These are phyloP conservation scores for Eudasyphora cyanicolor DNA, from an alignment of 2,888 invertebrate species.

Conservation along the genomic window DNA sequence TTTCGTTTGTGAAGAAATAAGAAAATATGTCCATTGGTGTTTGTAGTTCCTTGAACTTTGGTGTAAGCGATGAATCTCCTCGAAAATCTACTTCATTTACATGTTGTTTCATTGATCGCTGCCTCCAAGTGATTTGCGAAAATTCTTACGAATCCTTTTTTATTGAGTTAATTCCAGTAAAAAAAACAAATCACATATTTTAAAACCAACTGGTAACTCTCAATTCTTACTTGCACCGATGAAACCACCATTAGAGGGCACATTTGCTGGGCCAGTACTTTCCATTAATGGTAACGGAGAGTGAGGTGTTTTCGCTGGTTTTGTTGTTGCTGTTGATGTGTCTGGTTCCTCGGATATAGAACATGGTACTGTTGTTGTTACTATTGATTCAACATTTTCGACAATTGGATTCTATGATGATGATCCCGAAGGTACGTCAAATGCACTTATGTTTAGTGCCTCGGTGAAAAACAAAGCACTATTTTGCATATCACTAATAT, in stretches of 20 bases:
- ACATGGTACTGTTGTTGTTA: neutral
- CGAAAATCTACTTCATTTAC: too few relatives aligned
- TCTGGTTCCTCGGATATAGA: neutral
- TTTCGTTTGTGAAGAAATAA: slow-evolving; percentile 35
- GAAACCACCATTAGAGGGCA: slow-evolving; percentile 5
- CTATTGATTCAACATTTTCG: slow-evolving; percentile 10
- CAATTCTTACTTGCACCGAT: slow-evolving; percentile 16
- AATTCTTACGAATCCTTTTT: too few relatives aligned
- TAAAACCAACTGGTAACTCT: neutral
- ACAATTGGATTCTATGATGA: slow-evolving; percentile 8
- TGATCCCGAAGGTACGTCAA: slow-evolving; percentile 7
- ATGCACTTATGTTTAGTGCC: slow-evolving; percentile 15
- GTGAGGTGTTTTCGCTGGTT: slow-evolving; percentile 7
- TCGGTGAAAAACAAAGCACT: slow-evolving; percentile 15
- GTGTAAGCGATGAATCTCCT: too few relatives aligned
- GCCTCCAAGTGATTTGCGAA: too few relatives aligned
- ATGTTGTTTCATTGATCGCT: too few relatives aligned
- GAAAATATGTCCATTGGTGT: too few relatives aligned
- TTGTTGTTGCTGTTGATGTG: slow-evolving; percentile 21
- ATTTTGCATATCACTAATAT: slow-evolving; percentile 26
- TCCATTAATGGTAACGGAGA: slow-evolving; percentile 32
- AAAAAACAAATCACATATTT: too few relatives aligned
- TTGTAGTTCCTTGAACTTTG: too few relatives aligned
- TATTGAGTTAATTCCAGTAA: too few relatives aligned
- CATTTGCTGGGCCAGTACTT: slow-evolving; percentile 24